Base-by-base conservation (phyloP, 2,797 vertebrate genomes). In the Aplochiton taeniatus region DNA sequence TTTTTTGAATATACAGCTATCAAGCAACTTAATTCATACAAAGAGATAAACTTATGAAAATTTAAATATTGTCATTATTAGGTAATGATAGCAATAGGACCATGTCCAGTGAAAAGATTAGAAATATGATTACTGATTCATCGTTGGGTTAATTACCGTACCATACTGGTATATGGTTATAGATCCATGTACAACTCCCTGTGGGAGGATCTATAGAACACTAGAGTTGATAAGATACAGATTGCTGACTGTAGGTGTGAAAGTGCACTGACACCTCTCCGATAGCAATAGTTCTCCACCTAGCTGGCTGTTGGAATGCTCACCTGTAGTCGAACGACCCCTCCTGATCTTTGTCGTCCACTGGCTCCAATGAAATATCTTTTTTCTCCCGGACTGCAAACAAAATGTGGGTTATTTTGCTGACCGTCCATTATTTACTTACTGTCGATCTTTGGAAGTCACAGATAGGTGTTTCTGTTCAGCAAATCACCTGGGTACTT, bases 301-400 rank as follows among this genome's bases (percentile, higher is more conserved):
- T 31, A 42, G 11, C 18, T 54, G 31, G 50, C 11, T 13, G 7
- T n/a, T 50, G 1, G 20, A 17, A 19, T 43, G 8, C 75, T 20
- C 80, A 98, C 97, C 96, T 93, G 90, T 99, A 99, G 87, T 98
- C 97, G 64, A 99, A 99, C 0, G 96, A 95, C 5, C 96, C 96
- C 0, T 98, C 95, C 51, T 96, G 95, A 64, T 98, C 96, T 58
- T 95, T 96, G 76, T 96, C 95, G 83, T 98, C 95, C 70, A 96
- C 86, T 0, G 81, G 91, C 11, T 97, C 97, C 57, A 98, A 77
- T 1, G 95, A 93, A 74, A 97, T 94, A 0, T 96, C 95, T 79
- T 95, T 96, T 78, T 97, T 98, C 62, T 97, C 94, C 67, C 96
- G 91, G 0, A 98, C 96, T 98, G 77, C 17, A 66, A 73, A 88